Conservation (phyloP, 1,140 invertebrate species). For the Drosophila gunungcola region DNA sequence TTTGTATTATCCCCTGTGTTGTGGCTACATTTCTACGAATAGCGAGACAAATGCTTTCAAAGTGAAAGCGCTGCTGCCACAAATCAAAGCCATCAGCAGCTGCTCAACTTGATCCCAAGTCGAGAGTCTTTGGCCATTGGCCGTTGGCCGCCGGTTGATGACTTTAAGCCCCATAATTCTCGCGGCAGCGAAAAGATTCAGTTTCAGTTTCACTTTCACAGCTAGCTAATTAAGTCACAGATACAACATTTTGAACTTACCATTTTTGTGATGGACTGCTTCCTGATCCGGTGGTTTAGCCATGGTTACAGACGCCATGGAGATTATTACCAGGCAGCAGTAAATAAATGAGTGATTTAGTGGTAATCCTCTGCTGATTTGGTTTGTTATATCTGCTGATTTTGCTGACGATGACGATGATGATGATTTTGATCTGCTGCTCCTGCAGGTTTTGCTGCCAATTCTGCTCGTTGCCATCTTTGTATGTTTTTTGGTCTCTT, state of each 20-base stretch:
- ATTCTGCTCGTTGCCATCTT: conserved; percentile 8
- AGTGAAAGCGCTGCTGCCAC: conserved; percentile 72
- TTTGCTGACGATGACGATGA: background rate
- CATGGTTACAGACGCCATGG: conserved; percentile 23
- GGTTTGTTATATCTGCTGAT: conserved; percentile 5
- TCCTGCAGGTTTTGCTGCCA: conserved; percentile 3
- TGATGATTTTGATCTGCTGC: conserved; percentile 1
- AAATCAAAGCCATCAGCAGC: conserved; percentile 60
- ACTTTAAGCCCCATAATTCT: conserved; percentile 55
- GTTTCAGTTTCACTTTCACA: conserved; percentile 65
- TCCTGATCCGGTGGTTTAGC: conserved; percentile 66
- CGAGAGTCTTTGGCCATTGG: conserved; percentile 28
- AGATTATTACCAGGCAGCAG: conserved; percentile 23
- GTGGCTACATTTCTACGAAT: background rate
- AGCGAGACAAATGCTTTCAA: conserved; percentile 30
- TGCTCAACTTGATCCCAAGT: conserved; percentile 12
- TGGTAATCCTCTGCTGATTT: conserved; percentile 13
- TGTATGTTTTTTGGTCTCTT: conserved; percentile 5
- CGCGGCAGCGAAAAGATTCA: conserved; percentile 20
- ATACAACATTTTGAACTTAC: conserved; percentile 47
- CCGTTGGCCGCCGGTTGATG: conserved; percentile 37
- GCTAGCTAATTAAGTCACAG: conserved; percentile 52
- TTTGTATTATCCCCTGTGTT: background rate
- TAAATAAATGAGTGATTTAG: conserved; percentile 20
- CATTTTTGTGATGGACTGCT: conserved; percentile 43